Base-by-base conservation (phyloP, 2,888 invertebrate genomes). In the Autographa pulchrina region DNA sequence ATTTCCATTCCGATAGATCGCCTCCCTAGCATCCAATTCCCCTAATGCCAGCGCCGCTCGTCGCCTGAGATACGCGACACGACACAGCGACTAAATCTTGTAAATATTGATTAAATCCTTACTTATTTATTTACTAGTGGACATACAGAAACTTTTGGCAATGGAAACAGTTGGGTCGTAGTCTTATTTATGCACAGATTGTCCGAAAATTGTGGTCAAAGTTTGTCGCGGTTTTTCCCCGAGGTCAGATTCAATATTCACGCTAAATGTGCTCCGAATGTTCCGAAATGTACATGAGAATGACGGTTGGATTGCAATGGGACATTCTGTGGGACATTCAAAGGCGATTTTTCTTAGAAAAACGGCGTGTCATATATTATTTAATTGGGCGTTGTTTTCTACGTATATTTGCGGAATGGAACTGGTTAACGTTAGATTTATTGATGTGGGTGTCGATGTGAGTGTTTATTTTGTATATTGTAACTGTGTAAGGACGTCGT, bases 21-120 rank as follows among this genome's bases (percentile, higher is more conserved):
- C 86, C 76, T 80, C 89, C 80, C 85, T 88, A 89, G 70, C 70
- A 70, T 77, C 80, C 89, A 89, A 91, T 89, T 88, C 88, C 87
- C 87, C 81, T 89, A 90, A 90, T 90, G 89, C 81, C 75, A 62
- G 74, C 54, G 86, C 86, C 82, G 82, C 80, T 86, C 81, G 86
- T 80, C 87, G 75, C 73, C 80, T 84, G 86, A 86, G 80, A 81
- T 69, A 73, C 75, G 68, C 74, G 60, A 67, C 61, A 65, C 77
- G 77, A 76, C 73, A 74, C 75, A 76, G 63, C 63, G 68, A 78
- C 81, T 70, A 82, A 80, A 80, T 80, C 80, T 78, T 81, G 80
- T 86, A 78, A 84, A 84, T 83, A 86, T 85, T 86, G 84, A 86
- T 86, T 84, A 85, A 85, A 77, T 65, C 75, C 64, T 84, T 72